Base-by-base conservation (phyloP, 1,140 invertebrate genomes). In the Chrysomallon squamiferum region DNA sequence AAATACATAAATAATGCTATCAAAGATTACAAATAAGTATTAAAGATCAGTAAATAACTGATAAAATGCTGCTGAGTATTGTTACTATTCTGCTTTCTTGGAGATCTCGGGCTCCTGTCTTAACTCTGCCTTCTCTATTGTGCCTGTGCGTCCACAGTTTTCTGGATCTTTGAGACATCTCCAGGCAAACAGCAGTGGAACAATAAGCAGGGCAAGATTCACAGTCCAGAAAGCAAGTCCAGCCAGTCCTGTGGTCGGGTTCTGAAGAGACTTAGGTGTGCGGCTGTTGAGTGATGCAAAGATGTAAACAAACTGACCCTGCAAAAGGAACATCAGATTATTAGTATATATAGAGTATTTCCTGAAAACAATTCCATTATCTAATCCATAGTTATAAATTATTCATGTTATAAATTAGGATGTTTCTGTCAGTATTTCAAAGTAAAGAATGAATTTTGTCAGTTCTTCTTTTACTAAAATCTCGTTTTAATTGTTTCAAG, bases 301-400 rank as follows among this genome's bases (percentile, higher is more conserved):
- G 27, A 79, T 77, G 56, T 77, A 65, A 11, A 71, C 68, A 54
- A 79, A 68, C 63, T 79, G 77, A 3, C 71, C 76, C 75, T 78
- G 70, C 32, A 68, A 70, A 58, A 25, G 13, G 58, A 60, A 56
- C n/a, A n/a, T n/a, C 49, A 50, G 41, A 18, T 9, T 54, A 15
- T 33, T 62, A 5, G 29, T 62, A 54, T 41, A 3, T 25, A 52
- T 9, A 43, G 43, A 58, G n/a, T n/a, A n/a, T n/a, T n/a, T n/a
- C n/a, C n/a, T n/a, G n/a, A n/a, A n/a, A n/a, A n/a, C n/a, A n/a
- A n/a, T n/a, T n/a, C n/a, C n/a, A n/a, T n/a, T n/a, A n/a, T n/a
- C n/a, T n/a, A n/a, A n/a, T n/a, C n/a, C n/a, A n/a, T n/a, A n/a
- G n/a, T n/a, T n/a, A n/a, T n/a, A n/a, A n/a, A n/a, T n/a, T n/a